A percentile compares a stretch with the other conserved stretches of the same genome.
Conservation (phyloP, 92 coral and sea anemone species). For the Desmophyllum pertusum region DNA sequence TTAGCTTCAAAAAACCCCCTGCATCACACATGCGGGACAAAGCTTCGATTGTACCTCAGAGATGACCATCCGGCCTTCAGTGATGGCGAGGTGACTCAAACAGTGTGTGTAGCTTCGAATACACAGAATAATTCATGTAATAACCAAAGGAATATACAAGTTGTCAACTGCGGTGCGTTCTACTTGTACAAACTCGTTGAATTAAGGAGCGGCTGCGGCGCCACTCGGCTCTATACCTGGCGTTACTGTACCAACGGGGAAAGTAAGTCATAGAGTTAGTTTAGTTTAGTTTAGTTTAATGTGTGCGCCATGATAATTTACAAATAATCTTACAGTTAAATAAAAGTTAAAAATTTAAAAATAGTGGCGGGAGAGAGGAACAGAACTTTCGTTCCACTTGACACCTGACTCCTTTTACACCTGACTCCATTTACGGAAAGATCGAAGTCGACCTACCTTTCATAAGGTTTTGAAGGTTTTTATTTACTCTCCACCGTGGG, state of each 20-base stretch:
- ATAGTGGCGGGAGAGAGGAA: too few species aligned
- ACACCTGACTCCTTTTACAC: too few species aligned
- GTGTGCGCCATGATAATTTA: too few species aligned
- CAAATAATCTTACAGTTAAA: too few species aligned
- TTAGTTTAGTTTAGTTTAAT: too few species aligned
- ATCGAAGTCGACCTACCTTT: too few species aligned
- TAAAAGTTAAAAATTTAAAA: too few species aligned
- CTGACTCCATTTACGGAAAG: too few species aligned
- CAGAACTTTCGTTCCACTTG: too few species aligned
- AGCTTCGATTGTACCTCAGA: neutral
- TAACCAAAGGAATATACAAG: neutral
- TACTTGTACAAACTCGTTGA: neutral
- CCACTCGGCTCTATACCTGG: neutral
- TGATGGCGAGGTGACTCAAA: neutral
- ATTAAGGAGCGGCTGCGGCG: neutral
- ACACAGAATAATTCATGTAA: neutral
- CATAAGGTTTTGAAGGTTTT: too few species aligned
- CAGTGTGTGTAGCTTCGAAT: neutral
- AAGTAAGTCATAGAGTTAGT: too few species aligned
- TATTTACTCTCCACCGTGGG: too few species aligned
- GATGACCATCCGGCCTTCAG: neutral
- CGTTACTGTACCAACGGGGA: constrained; percentile 17
- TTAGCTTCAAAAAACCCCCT: neutral
- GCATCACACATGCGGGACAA: neutral
- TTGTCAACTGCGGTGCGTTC: constrained; percentile 7